Evolutionary conservation across 2,113 vertebrate genomes (phyloP).

Genomic region (Grammomys surdaster): DNA sequence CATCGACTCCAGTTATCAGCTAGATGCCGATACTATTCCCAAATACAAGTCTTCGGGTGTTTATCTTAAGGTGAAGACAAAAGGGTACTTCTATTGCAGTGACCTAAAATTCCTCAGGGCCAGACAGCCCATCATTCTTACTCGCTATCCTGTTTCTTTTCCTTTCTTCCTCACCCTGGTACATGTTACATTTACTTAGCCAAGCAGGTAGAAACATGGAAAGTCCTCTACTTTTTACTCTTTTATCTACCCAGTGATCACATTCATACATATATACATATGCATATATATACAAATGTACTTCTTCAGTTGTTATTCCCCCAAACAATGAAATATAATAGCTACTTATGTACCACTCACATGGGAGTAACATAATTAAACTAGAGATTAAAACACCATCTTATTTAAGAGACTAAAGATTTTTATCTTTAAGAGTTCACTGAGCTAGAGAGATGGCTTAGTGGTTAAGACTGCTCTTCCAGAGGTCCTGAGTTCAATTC

Average conservation of each 20-base stretch:
- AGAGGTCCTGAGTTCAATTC: no score
- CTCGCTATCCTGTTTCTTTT: background rate
- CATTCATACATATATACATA: background rate
- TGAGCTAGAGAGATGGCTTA: no score
- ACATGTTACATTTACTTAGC: background rate
- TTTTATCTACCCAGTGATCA: background rate
- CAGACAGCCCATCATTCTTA: background rate
- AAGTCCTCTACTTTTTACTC: background rate
- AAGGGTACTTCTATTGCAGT: background rate
- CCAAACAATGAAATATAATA: background rate
- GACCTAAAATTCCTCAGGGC: background rate
- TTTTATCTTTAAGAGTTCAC: background rate
- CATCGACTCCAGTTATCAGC: background rate
- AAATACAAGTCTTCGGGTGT: background rate
- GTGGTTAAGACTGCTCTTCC: no score
- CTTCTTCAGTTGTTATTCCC: background rate
- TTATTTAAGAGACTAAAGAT: background rate
- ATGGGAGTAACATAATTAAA: background rate
- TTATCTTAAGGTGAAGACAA: background rate
- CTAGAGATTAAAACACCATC: background rate
- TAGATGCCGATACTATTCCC: background rate
- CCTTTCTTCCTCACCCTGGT: background rate
- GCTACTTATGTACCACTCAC: background rate
- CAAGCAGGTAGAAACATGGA: background rate
- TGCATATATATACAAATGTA: background rate